phyloP scores from a whole-genome alignment of 2,797 vertebrate genomes.

The Cynodonichthys magdalenae region DNA sequence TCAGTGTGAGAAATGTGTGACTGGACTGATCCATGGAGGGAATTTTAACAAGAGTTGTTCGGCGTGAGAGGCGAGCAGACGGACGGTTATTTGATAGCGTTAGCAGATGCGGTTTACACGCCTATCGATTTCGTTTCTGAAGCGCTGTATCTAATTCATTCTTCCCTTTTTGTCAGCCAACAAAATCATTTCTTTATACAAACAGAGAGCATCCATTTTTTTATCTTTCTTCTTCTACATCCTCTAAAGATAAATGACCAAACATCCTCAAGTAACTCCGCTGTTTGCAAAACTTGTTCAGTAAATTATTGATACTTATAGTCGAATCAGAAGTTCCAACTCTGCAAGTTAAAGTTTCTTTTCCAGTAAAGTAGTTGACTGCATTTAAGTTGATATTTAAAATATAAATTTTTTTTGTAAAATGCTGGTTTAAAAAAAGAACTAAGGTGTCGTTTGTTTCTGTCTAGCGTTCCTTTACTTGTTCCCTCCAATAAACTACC shows the following conservation, averaged over 20 bases:
- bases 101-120: slow-evolving; percentile 32
- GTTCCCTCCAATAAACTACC: too few species aligned
- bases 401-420: too few species aligned
- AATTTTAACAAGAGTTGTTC: slow-evolving; percentile 45
- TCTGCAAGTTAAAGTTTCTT: too few species aligned
- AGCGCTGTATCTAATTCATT: slow-evolving; percentile 28
- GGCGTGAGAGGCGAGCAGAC: slow-evolving; percentile 32
- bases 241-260: neutral
- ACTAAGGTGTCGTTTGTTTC: too few species aligned
- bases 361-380: too few species aligned
- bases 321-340: too few species aligned
- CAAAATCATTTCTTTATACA: slow-evolving; percentile 15
- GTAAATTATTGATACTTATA: too few species aligned
- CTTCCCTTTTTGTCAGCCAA: slow-evolving; percentile 25
- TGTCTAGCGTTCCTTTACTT: too few species aligned
- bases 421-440: too few species aligned
- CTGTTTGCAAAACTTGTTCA: too few species aligned
- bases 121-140: slow-evolving; percentile 27
- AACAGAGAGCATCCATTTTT: slow-evolving; percentile 5
- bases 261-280: too few species aligned
- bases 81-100: slow-evolving; percentile 32
- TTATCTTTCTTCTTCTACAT: slow-evolving; percentile 12
- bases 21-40: slow-evolving; percentile 44
- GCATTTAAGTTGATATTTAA: too few species aligned
- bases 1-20: slow-evolving; percentile 51